Percentiles rank a stretch among this genome's conserved stretches.
Conservation (phyloP, 2,113 vertebrate genomes). For the Podarcis raffonei region DNA sequence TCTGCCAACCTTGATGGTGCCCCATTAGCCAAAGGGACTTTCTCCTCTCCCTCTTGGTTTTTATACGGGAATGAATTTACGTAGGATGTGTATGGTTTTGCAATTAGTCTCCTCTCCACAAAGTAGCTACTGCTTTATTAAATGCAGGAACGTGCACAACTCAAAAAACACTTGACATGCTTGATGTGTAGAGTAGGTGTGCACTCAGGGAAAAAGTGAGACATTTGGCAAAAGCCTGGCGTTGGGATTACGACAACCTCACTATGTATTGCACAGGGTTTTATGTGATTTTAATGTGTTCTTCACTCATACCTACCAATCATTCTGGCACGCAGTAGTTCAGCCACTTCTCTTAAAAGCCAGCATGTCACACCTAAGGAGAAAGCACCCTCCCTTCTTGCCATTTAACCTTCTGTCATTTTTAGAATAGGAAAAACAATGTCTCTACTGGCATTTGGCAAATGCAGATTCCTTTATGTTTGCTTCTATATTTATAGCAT, state of each 20-base stretch:
- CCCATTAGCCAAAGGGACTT: slow-evolving; percentile 33
- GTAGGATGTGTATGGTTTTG: slow-evolving; percentile 47
- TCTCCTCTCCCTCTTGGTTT: slow-evolving; percentile 11
- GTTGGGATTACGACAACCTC: slow-evolving; percentile 46
- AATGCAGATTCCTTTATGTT: not conserved
- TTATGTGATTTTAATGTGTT: slow-evolving; percentile 49
- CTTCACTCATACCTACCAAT: slow-evolving; percentile 47
- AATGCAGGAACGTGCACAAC: slow-evolving; percentile 10
- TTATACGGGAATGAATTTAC: slow-evolving; percentile 46
- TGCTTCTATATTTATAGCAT: slow-evolving; percentile 17
- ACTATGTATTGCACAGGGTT: slow-evolving; percentile 45
- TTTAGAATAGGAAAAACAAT: slow-evolving; percentile 10
- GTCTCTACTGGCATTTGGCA: slow-evolving; percentile 10
- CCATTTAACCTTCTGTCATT: not conserved
- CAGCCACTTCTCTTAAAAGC: slow-evolving; percentile 44
- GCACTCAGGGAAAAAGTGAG: slow-evolving; percentile 55
- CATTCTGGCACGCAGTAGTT: slow-evolving; percentile 37
- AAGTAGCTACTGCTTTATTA: slow-evolving; percentile 53
- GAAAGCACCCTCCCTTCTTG: not conserved
- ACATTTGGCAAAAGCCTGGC: slow-evolving; percentile 56
- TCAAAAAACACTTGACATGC: slow-evolving; percentile 53
- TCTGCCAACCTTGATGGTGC: slow-evolving; percentile 31
- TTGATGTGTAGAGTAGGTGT: slow-evolving; percentile 56
- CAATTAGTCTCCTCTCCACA: slow-evolving; percentile 50
- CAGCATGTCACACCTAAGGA: slow-evolving; percentile 2